Base-by-base conservation (phyloP, 2,113 vertebrate species). In the Amblyopsis rosae region DNA sequence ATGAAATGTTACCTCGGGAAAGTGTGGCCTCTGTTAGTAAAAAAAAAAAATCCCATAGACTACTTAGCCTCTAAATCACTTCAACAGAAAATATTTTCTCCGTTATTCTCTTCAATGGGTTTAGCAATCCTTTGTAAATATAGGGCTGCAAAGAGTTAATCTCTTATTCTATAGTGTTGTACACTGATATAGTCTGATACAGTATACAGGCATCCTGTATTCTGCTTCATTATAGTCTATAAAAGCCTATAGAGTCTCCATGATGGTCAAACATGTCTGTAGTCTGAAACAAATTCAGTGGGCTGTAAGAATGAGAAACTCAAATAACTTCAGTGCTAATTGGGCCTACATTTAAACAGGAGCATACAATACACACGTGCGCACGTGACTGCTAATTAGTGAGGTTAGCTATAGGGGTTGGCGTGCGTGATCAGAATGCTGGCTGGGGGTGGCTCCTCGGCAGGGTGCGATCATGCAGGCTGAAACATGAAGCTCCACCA, bases 401-500 rank as follows among this genome's bases (percentile, higher is more conserved):
- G 11, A 57, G 61, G 1, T 33, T 32, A 19, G n/a, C 6, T 49
- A 16, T 59, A 50, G 11, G 1, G 9, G 49, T 50, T 46, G 9
- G 15, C 69, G 26, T 61, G 53, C 73, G 60, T 48, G 11, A 50
- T 35, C 10, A 56, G 59, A 12, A 56, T 12, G 73, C 19, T 51
- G 81, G 80, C 76, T 48, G 58, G 79, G 48, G 71, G 67, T 45
- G 64, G 79, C 73, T 82, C 76, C 83, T 69, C 65, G 3, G 75
- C 35, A 68, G 51, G 61, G 62, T 79, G 58, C 80, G 81, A 86
- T 81, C 76, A 67, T 84, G 76, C 89, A 90, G 73, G 89, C 82
- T 88, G 79, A 55, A 88, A 91, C 90, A 90, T 80, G 87, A 90
- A 87, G 35, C 35, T 41, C 1, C 46, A 67, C 70, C 62, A 47